phyloP scores from a whole-genome alignment of 1,140 invertebrate species.

The Glossosoma conforme region DNA sequence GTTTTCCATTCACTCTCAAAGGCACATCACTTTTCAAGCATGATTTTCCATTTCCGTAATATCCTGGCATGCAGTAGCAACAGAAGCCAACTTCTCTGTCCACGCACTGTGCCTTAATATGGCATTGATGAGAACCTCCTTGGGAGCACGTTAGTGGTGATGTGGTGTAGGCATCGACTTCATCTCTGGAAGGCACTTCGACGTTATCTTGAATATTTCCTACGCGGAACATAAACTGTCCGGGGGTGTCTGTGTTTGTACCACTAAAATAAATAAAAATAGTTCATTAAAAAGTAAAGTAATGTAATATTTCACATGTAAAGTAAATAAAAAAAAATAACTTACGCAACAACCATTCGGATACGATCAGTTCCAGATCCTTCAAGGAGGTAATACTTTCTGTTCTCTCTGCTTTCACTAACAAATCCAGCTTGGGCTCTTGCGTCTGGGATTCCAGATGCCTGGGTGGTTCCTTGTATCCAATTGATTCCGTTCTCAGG shows the following conservation, averaged over 20 bases:
- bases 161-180: constrained; percentile 39
- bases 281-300: background rate
- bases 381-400: constrained; percentile 63
- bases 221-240: constrained; percentile 79
- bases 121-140: constrained; percentile 63
- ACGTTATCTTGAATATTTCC: constrained; percentile 64
- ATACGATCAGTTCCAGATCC: constrained; percentile 87
- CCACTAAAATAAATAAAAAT: constrained; percentile 55
- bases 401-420: constrained; percentile 73
- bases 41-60: constrained; percentile 85
- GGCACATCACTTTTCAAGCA: constrained; percentile 80
- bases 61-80: constrained; percentile 75
- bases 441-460: constrained; percentile 70
- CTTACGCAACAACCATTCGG: constrained; percentile 45
- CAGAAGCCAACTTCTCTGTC: constrained; percentile 83
- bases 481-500: constrained; percentile 84
- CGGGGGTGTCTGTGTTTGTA: constrained; percentile 77
- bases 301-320: background rate
- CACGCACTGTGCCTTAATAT: constrained; percentile 74
- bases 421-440: constrained; percentile 90
- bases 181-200: constrained; percentile 51
- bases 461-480: constrained; percentile 70
- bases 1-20: constrained; percentile 78
- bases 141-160: constrained; percentile 51
- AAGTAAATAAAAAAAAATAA: constrained; percentile 24